Base-by-base conservation (phyloP, 1,140 invertebrate species). In the Zophobas morio region DNA sequence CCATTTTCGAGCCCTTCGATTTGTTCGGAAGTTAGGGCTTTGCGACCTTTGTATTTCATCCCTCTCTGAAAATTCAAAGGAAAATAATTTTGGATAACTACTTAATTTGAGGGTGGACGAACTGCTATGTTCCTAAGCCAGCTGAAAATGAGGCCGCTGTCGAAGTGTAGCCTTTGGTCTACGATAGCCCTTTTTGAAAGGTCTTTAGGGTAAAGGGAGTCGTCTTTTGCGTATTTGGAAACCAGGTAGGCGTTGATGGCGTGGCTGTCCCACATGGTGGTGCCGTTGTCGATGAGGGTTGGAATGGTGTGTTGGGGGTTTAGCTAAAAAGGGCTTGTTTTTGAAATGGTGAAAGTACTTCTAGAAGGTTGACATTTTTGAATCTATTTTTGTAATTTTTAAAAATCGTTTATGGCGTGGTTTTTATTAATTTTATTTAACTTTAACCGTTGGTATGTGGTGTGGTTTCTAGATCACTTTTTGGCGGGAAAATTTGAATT, bases 301-400 rank as follows among this genome's bases (percentile, higher is more conserved):
- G 92, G 92, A 77, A 93, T 88, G 1, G 90, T 91, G 74, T 93
- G 92, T 81, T 92, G 90, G 20, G 90, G 90, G 86, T 93, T 93
- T 60, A 90, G 85, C 87, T 86, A 80, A 49, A 66, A 63, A 6
- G 2, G n/a, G 20, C 20, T 20, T 2, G 49, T 20, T 51, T 4
- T 51, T 3, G 6, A 40, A 71, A 3, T 6, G 70, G n/a, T 8
- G 39, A 4, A 34, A 63, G 20, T 20, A 20, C 20, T 20, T 20
- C 20, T 20, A 20, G 20, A 20, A 20, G 20, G 20, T 20, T 20
- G 20, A 20, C 20, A 20, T 20, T 20, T 20, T 20, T 20, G 20
- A 20, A 20, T 20, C 20, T 20, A 20, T 20, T 20, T 20, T 20
- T 20, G 20, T 20, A 20, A 20, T 20, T 20, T 20, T 20, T 20